Percentiles rank a stretch among this genome's conserved stretches.
phyloP scores from a whole-genome alignment of 2,113 vertebrate genomes.

The Leucosticte australis region DNA sequence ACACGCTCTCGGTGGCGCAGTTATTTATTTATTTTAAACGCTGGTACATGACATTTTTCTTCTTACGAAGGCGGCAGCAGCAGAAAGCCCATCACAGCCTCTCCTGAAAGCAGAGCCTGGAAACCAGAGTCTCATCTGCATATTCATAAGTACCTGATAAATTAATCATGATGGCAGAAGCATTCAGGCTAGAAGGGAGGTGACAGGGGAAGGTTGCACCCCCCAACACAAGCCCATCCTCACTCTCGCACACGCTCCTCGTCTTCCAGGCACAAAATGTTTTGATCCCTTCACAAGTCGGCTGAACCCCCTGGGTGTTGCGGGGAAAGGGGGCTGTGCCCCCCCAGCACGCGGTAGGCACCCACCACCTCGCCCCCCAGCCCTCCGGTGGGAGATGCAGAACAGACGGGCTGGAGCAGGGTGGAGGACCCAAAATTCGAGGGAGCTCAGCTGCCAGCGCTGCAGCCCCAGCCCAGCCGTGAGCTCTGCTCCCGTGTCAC shows the following conservation, averaged over 20 bases:
- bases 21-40: conserved; percentile 45
- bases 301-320: background rate
- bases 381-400: background rate
- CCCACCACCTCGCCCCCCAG: background rate
- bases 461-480: background rate
- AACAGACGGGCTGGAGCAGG: background rate
- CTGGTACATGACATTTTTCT: conserved; percentile 52
- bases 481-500: background rate
- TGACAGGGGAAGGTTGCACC: conserved; percentile 51
- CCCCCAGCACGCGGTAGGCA: accelerated
- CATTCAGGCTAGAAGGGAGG: conserved; percentile 66
- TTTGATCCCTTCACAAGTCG: background rate
- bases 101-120: conserved; percentile 60
- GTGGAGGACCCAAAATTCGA: background rate
- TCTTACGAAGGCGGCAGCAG: conserved; percentile 31
- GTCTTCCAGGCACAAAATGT: background rate
- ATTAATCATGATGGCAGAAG: conserved; percentile 75
- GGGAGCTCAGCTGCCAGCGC: background rate
- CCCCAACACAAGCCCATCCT: conserved; percentile 18
- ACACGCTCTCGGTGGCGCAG: background rate
- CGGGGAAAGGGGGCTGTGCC: background rate
- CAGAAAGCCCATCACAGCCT: conserved; percentile 43
- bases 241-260: background rate
- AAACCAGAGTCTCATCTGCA: conserved; percentile 68
- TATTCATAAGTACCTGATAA: conserved; percentile 76